Evolutionary conservation across 1,140 invertebrate genomes (phyloP).

Genomic region (Schlechtendalia chinensis): DNA sequence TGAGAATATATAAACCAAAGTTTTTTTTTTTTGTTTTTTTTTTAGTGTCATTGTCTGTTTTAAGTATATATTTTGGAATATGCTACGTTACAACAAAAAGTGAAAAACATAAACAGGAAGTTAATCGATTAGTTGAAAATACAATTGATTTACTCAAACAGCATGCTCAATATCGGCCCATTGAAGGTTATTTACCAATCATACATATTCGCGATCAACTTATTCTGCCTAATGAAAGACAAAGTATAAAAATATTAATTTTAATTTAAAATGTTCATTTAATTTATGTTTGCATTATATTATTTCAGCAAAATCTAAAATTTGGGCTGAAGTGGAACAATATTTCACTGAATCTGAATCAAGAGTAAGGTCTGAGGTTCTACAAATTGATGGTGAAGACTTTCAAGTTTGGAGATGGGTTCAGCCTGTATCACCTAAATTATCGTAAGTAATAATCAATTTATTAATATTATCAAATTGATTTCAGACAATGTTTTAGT

Average conservation of each 20-base stretch:
- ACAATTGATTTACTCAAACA: constrained; percentile 55
- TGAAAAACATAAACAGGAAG: constrained; percentile 54
- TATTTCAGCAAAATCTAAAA: constrained; percentile 53
- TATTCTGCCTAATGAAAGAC: constrained; percentile 74
- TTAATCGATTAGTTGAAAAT: constrained; percentile 55
- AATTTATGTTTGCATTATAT: not conserved
- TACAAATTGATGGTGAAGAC: constrained; percentile 83
- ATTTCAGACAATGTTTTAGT: not conserved
- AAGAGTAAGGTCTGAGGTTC: constrained; percentile 80
- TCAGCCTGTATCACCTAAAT: constrained; percentile 23
- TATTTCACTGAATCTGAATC: constrained; percentile 87
- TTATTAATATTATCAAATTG: not conserved
- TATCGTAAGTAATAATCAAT: constrained; percentile 6
- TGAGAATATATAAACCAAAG: not conserved
- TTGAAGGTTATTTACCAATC: constrained; percentile 69
- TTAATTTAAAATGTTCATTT: not conserved
- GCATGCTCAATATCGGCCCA: constrained; percentile 50
- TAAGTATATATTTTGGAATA: constrained; percentile 37
- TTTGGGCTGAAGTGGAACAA: constrained; percentile 73
- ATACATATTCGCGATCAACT: constrained; percentile 87
- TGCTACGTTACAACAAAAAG: constrained; percentile 37
- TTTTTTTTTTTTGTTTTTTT: not conserved
- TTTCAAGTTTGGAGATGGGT: constrained; percentile 91
- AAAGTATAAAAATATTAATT: constrained; percentile 56
- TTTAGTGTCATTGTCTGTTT: not conserved